Percentiles rank a stretch among this genome's conserved stretches.
Conservation (phyloP, 2,797 vertebrate genomes). For the Australoheros facetus region DNA sequence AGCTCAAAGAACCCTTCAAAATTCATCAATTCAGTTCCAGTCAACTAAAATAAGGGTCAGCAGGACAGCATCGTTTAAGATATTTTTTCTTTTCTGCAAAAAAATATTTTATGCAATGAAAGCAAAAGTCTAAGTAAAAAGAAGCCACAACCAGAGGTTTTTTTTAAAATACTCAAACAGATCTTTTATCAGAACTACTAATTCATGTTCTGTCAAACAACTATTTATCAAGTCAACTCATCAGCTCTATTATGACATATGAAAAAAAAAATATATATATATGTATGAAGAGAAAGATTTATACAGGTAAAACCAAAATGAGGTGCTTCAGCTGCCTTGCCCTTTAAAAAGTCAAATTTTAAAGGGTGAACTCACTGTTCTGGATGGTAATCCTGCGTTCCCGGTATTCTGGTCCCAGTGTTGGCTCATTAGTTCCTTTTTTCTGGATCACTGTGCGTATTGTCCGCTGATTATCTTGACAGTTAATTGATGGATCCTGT, state of each 20-base stretch:
- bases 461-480: constrained; percentile 87
- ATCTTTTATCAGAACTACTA: not conserved
- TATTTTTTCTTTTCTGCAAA: not conserved
- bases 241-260: no score
- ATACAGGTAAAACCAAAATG: not conserved
- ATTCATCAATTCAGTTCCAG: not conserved
- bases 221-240: not conserved
- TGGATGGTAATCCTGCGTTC: constrained; percentile 92
- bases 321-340: not conserved
- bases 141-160: no score
- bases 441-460: constrained; percentile 90
- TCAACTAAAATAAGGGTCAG: not conserved
- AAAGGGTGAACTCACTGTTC: constrained; percentile 84
- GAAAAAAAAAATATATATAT: no score
- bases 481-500: constrained; percentile 91
- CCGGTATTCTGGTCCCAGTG: constrained; percentile 87
- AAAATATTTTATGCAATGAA: not conserved
- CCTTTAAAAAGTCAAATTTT: not conserved
- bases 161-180: not conserved
- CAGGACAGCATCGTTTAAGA: not conserved
- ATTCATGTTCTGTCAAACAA: not conserved
- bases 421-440: constrained; percentile 82
- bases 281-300: not conserved
- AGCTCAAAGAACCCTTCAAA: not conserved
- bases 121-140: not conserved